Conservation (phyloP, 2,797 vertebrate genomes). For the Molossus alvarezi region DNA sequence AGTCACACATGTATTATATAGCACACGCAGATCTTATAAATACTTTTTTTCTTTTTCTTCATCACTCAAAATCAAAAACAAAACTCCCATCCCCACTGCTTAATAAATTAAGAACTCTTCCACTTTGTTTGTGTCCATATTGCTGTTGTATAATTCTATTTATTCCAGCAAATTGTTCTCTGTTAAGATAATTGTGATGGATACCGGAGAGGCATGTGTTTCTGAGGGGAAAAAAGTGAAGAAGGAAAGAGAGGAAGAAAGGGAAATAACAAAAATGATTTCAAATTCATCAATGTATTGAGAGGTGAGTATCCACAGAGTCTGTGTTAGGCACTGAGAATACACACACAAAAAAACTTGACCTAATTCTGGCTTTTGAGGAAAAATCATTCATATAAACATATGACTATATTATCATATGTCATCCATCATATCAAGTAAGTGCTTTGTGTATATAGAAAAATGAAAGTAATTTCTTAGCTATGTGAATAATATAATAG, state of each 20-base stretch:
- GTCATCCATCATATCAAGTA: not conserved
- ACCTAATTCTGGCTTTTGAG: not conserved
- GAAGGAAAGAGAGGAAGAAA: not conserved
- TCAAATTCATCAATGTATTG: not conserved
- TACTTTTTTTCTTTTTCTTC: slow-evolving; percentile 19
- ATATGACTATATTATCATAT: not conserved
- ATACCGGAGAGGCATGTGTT: not conserved
- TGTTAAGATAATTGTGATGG: slow-evolving; percentile 8
- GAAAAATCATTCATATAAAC: not conserved
- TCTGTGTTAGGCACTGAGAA: not conserved
- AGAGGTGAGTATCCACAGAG: not conserved
- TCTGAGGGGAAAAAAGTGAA: not conserved
- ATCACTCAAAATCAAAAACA: slow-evolving; percentile 25
- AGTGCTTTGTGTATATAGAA: not conserved
- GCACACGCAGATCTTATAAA: not conserved
- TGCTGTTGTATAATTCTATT: not conserved
- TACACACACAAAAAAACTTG: not conserved
- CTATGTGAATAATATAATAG: slow-evolving; percentile 43
- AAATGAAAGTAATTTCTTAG: slow-evolving; percentile 41
- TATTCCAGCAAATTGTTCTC: slow-evolving; percentile 11
- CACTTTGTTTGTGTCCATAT: not conserved
- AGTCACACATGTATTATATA: slow-evolving; percentile 16
- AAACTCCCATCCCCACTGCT: not conserved
- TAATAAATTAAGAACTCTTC: slow-evolving; percentile 27
- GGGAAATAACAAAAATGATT: slow-evolving; percentile 11